phyloP scores from a whole-genome alignment of 2,113 vertebrate species.

The Cynocephalus volans region DNA sequence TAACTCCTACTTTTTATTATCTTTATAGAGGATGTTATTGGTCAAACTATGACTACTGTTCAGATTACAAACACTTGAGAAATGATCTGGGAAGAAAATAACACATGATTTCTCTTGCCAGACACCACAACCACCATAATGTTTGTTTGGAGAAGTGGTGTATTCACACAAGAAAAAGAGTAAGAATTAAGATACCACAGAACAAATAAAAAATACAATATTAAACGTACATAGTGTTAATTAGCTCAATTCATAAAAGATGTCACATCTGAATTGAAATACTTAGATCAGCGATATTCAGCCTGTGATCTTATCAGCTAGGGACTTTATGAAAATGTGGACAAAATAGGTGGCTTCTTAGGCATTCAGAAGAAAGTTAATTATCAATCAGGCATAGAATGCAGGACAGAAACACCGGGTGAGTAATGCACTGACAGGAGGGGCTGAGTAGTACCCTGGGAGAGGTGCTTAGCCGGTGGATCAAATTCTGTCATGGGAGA shows the following conservation, averaged over 20 bases:
- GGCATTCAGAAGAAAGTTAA: not conserved
- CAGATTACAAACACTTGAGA: too few species aligned
- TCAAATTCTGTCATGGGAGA: not conserved
- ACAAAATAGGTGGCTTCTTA: not conserved
- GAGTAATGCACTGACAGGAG: not conserved
- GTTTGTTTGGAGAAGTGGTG: too few species aligned
- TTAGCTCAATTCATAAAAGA: not conserved
- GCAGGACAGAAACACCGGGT: not conserved
- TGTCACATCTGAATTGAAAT: not conserved
- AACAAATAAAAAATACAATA: not conserved
- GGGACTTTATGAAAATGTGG: not conserved
- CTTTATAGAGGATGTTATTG: not conserved
- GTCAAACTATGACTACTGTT: too few species aligned
- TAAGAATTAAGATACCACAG: not conserved
- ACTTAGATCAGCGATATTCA: not conserved
- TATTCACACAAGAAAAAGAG: not conserved
- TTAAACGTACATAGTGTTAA: not conserved
- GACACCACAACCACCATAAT: too few species aligned
- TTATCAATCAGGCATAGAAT: not conserved
- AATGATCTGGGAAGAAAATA: too few species aligned
- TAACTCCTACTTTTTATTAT: not conserved
- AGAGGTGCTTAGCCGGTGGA: not conserved
- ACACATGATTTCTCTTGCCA: too few species aligned
- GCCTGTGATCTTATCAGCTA: not conserved
- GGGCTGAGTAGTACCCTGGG: not conserved